Evolutionary conservation across 2,113 vertebrate species (phyloP), one percentile per base, ranked within the genome.

Genomic region (Formicarius rufipectus): DNA sequence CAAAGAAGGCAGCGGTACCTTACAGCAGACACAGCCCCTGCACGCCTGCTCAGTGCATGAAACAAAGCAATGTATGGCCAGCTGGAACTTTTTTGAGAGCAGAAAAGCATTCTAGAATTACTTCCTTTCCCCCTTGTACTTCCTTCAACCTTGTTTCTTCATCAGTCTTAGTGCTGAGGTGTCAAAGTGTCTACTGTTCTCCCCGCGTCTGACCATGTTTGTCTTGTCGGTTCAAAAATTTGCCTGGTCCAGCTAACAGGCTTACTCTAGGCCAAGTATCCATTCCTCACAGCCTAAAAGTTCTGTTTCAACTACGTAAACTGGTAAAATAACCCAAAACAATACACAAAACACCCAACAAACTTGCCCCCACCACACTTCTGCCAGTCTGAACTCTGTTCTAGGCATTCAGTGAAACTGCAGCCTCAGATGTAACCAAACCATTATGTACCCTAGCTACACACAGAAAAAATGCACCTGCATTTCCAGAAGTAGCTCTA

Each of bases 381-480:
- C 44, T 52, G 58, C 30, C 50, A 40, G 30, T 31, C 17, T 27
- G 4, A 69, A 9, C 7, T 53, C 76, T 25, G 14, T 7, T 27
- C 9, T 3, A 37, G 37, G 8, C 59, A 44, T 12, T 60, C 40
- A 84, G 27, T 10, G 20, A 30, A 69, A 52, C 49, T 37, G n/a
- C 55, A 90, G 58, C 40, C 56, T 73, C 33, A 56, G 59, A 10
- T 12, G 12, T 12, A 47, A 16, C 44, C 44, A 45, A 45, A 45
- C 35, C 25, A 40, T 24, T 7, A 21, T 0, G 0, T 2, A 31
- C 10, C 33, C 12, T 27, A 52, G 33, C 39, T 22, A 12, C 0
- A 0, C 22, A 21, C 11, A 35, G 22, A 37, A 53, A 37, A 35
- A 58, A 31, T 0, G 0, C 33, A 22, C 0, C 0, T 7, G 40